Base-by-base conservation (phyloP, 2,113 vertebrate genomes). In the Brachionichthys hirsutus region DNA sequence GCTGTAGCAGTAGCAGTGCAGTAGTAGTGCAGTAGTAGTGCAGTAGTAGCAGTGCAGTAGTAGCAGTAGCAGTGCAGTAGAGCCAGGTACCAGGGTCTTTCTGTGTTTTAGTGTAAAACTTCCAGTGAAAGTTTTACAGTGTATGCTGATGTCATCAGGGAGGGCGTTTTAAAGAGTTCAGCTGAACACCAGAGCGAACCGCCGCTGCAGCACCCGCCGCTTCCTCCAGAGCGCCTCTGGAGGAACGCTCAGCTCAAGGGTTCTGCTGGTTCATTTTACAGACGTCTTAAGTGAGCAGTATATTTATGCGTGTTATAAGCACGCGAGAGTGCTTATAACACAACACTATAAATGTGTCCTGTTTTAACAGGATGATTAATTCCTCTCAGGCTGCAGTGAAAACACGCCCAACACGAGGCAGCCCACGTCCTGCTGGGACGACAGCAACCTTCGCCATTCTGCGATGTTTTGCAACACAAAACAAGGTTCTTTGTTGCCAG, bases 301-400 rank as follows among this genome's bases (percentile, higher is more conserved):
- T 63, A 70, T 77, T 78, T 80, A 67, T 76, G 74, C 72, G 75
- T 52, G 63, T 73, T 70, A 72, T 74, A 67, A 74, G 71, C 65
- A 53, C 52, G 52, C 71, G 67, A 63, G 72, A 72, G n/a, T n/a
- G n/a, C n/a, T n/a, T n/a, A n/a, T n/a, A n/a, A 85, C 75, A 84
- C 67, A 67, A 56, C 10, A 42, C 77, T 54, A 73, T 87, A 84
- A 89, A 90, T 74, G 73, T 87, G 85, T 85, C 85, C 51, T 12
- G 44, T 72, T 84, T 80, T 85, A 83, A 85, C 43, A n/a, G 67
- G 67, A 75, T 86, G 87, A 88, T 86, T 81, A 82, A 88, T 86
- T 64, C 70, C 55, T 67, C 75, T 80, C 71, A 47, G 72, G 62
- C 81, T 70, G 75, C 55, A 72, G 80, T 77, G 66, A 70, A 84